Evolutionary conservation across 2,888 invertebrate species (phyloP).

Genomic region (Muschampia plurimacula): DNA sequence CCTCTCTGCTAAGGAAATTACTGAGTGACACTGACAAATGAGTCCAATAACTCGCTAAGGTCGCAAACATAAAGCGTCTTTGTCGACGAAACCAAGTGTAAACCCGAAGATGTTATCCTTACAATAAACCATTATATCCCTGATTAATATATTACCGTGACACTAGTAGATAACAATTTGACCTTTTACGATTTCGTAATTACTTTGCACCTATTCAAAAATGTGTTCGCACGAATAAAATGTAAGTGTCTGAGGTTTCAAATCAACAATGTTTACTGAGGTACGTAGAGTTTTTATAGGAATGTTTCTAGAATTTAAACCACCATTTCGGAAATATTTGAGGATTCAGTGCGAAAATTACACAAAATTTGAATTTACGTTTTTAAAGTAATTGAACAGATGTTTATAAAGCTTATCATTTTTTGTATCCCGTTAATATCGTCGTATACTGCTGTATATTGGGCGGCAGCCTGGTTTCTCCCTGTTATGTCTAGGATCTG

Average conservation of each 20-base stretch:
- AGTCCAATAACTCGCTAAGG: slow-evolving; percentile 73
- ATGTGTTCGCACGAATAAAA: not conserved
- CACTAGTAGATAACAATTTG: not conserved
- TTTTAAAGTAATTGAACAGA: no score
- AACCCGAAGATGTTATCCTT: slow-evolving; percentile 18
- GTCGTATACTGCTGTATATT: no score
- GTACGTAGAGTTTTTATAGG: no score
- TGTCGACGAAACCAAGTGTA: slow-evolving; percentile 29
- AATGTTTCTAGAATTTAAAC: no score
- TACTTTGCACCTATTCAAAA: not conserved
- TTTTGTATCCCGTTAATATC: no score
- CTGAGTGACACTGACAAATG: slow-evolving; percentile 78
- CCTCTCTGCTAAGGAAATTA: slow-evolving; percentile 72
- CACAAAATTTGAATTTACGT: no score
- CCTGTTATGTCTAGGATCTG: no score
- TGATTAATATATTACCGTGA: slow-evolving; percentile 15
- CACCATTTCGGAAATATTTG: no score
- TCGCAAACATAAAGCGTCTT: slow-evolving; percentile 56
- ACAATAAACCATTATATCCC: slow-evolving; percentile 8
- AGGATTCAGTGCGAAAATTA: no score
- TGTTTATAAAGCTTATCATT: no score
- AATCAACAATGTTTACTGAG: not conserved
- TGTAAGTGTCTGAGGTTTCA: not conserved
- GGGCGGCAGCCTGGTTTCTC: no score
- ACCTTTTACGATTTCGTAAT: not conserved